Percentiles rank a stretch among this genome's conserved stretches.
Conservation (phyloP, 2,888 invertebrate species). For the Conchocele bisecta region DNA sequence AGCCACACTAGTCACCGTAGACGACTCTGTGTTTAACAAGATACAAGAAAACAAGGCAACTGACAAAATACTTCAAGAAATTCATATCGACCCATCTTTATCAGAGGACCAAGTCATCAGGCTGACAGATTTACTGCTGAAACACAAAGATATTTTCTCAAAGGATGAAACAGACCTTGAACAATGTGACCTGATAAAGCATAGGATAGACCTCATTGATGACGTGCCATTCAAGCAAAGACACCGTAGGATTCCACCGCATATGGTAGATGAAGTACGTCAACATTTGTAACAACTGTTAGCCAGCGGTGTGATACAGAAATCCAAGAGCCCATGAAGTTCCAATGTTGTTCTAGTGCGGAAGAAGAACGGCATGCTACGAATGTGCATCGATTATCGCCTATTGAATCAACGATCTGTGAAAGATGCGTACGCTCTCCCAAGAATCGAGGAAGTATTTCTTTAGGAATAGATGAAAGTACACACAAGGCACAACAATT, state of each 20-base stretch:
- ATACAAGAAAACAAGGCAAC: not conserved
- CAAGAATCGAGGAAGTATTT: no score
- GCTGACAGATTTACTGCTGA: not conserved
- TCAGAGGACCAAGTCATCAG: not conserved
- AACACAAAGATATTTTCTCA: constrained; percentile 7
- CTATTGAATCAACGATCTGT: constrained; percentile 1
- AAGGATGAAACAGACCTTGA: constrained; percentile 15
- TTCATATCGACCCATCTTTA: not conserved
- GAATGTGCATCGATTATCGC: constrained; percentile 12
- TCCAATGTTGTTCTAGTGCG: constrained; percentile 10
- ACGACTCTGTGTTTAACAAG: constrained; percentile 7
- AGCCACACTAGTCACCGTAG: constrained; percentile 6
- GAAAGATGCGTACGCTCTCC: constrained; percentile 11
- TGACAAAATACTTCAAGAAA: not conserved
- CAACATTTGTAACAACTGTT: constrained; percentile 17
- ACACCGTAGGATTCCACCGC: constrained; percentile 21
- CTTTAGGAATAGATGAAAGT: no score
- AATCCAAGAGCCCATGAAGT: constrained; percentile 7
- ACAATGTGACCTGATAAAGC: constrained; percentile 13
- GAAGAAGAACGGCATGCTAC: constrained; percentile 11
- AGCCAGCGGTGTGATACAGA: constrained; percentile 6
- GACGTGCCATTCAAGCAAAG: constrained; percentile 18
- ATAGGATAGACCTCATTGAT: constrained; percentile 9
- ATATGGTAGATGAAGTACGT: constrained; percentile 14
- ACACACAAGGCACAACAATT: no score